These are phyloP conservation scores for Manis crassicaudata DNA, from an alignment of 2,797 vertebrate genomes.

Conservation along the genomic window DNA sequence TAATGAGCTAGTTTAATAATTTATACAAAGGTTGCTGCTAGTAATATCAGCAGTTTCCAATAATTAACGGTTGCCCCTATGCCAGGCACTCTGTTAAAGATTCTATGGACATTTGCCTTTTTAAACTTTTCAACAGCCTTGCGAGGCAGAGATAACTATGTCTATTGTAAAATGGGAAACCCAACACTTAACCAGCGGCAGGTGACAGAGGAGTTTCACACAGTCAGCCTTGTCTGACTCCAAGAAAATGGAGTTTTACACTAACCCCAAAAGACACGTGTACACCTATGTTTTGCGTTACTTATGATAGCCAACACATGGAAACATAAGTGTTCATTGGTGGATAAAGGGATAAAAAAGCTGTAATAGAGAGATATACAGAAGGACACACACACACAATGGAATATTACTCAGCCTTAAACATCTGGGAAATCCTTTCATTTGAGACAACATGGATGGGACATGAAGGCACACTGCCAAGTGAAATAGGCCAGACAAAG, in stretches of 20 bases:
- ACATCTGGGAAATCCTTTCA: not conserved
- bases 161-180: not conserved
- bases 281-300: not conserved
- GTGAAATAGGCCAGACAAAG: not conserved
- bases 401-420: not conserved
- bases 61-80: not conserved
- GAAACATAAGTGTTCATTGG: not conserved
- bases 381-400: too few species aligned
- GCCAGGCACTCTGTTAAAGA: not conserved
- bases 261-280: not conserved
- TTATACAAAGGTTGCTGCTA: not conserved
- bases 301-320: not conserved
- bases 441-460: not conserved
- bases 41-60: not conserved
- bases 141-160: not conserved
- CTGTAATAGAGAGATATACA: not conserved
- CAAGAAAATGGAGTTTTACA: not conserved
- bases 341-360: not conserved
- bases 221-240: not conserved
- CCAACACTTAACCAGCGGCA: not conserved
- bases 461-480: not conserved
- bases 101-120: not conserved
- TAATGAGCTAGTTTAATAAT: not conserved
- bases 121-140: slow-evolving; percentile 1
- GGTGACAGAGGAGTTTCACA: not conserved